These are phyloP conservation scores for Protodeltote pygarga DNA, from an alignment of 2,888 invertebrate species.

Conservation along the genomic window DNA sequence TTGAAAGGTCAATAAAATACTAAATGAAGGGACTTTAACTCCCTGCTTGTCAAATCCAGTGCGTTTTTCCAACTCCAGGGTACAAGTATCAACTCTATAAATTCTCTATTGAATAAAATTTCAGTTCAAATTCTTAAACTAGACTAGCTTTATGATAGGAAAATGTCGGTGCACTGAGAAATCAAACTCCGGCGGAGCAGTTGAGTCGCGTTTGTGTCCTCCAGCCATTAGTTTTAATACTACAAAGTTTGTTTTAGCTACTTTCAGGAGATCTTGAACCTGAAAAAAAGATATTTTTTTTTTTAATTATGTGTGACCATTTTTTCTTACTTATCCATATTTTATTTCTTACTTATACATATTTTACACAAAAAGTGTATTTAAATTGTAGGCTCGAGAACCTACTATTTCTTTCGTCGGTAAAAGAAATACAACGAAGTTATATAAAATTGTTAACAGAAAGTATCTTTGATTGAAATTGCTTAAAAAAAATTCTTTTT, in stretches of 20 bases:
- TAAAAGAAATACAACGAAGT: too few relatives aligned
- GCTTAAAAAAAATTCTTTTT: too few relatives aligned
- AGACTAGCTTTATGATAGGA: slow-evolving; percentile 93
- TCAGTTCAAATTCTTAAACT: too few relatives aligned
- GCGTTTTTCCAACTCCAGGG: slow-evolving; percentile 16
- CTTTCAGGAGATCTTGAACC: slow-evolving; percentile 93
- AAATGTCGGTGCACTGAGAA: slow-evolving; percentile 96
- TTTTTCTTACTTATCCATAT: too few relatives aligned
- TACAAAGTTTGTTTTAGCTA: slow-evolving; percentile 98
- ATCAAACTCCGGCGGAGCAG: slow-evolving; percentile 95
- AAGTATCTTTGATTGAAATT: too few relatives aligned
- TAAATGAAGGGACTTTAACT: slow-evolving; percentile 3
- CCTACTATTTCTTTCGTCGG: too few relatives aligned
- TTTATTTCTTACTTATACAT: too few relatives aligned
- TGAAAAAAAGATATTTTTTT: slow-evolving; percentile 83
- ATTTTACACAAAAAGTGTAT: too few relatives aligned
- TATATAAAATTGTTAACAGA: too few relatives aligned
- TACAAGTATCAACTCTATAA: slow-evolving; percentile 8
- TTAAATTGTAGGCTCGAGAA: too few relatives aligned
- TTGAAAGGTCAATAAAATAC: slow-evolving; percentile 11
- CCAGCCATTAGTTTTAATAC: slow-evolving; percentile 96
- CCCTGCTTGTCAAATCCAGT: slow-evolving; percentile 6
- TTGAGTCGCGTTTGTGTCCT: slow-evolving; percentile 96
- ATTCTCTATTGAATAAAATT: slow-evolving; percentile 11
- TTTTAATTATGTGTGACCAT: too few relatives aligned